Conservation (phyloP, 2,113 vertebrate genomes). For the Muntiacus muntjak region DNA sequence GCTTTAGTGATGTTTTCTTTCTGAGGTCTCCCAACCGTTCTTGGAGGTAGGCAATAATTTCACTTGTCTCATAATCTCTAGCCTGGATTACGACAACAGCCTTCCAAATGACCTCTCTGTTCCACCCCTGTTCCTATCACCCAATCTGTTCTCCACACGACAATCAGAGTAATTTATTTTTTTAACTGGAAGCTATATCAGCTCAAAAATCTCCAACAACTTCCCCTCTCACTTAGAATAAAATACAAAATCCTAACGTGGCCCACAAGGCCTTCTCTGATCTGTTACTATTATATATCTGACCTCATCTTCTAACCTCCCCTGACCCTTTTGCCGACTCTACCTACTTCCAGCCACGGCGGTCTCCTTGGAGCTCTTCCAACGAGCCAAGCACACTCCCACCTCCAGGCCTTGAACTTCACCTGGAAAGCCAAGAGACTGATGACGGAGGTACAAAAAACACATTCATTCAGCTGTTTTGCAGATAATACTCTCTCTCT, state of each 20-base stretch:
- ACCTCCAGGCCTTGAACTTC: neutral
- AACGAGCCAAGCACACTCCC: neutral
- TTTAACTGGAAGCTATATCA: neutral
- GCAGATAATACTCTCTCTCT: neutral
- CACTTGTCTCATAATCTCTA: neutral
- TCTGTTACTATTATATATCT: neutral
- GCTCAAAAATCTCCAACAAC: slow-evolving; percentile 12
- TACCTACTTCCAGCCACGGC: neutral
- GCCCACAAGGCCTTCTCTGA: neutral
- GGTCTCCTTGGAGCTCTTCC: neutral
- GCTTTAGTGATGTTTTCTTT: neutral
- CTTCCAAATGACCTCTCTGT: neutral
- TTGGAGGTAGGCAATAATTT: slow-evolving; percentile 9
- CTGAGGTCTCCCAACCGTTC: neutral
- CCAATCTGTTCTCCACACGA: neutral
- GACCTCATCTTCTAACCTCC: neutral
- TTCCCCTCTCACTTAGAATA: neutral
- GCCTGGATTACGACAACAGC: neutral
- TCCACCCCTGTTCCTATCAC: neutral
- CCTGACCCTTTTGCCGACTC: neutral
- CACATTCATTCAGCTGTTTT: neutral
- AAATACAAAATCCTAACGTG: neutral
- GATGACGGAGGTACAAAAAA: neutral
- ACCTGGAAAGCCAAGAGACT: neutral
- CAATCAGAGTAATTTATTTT: neutral